These are phyloP conservation scores for Eudemis profundana DNA, from an alignment of 2,888 invertebrate species.

Conservation along the genomic window DNA sequence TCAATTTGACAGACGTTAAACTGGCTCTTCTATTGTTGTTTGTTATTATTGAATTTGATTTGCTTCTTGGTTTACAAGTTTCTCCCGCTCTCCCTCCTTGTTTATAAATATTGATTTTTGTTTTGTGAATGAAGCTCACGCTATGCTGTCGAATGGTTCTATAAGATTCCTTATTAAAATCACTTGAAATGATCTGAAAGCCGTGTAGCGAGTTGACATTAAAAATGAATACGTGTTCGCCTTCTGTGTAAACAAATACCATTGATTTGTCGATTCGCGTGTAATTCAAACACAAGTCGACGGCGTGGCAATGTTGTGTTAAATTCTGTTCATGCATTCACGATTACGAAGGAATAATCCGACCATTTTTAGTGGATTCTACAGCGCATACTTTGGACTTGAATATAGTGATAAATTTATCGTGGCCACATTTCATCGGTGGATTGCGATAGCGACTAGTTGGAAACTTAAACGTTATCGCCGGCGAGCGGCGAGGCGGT, in stretches of 20 bases:
- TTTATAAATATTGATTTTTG: constrained; percentile 5
- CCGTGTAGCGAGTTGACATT: constrained; percentile 14
- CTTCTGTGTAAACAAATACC: constrained; percentile 67
- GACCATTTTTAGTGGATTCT: constrained; percentile 58
- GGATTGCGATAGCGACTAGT: constrained; percentile 50
- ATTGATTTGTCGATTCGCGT: constrained; percentile 62
- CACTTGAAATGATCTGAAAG: constrained; percentile 14
- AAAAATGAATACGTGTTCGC: constrained; percentile 49
- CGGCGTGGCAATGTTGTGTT: constrained; percentile 46
- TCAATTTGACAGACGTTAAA: neutral
- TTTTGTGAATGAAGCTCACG: constrained; percentile 6
- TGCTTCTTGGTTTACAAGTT: neutral
- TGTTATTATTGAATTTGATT: neutral
- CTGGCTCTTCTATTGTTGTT: neutral
- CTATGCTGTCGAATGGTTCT: neutral
- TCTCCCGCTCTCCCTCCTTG: neutral
- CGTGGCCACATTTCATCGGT: constrained; percentile 56
- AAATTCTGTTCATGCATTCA: constrained; percentile 53
- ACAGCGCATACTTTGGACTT: constrained; percentile 47
- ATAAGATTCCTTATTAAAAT: too few species aligned
- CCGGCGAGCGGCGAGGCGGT: constrained; percentile 59
- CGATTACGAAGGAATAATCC: constrained; percentile 55
- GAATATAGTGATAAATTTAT: constrained; percentile 57
- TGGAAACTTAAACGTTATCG: constrained; percentile 65
- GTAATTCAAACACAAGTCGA: constrained; percentile 56